A percentile compares a stretch with the other conserved stretches of the same genome.
phyloP scores from a whole-genome alignment of 2,888 invertebrate genomes.

The Idaea dimidiata region DNA sequence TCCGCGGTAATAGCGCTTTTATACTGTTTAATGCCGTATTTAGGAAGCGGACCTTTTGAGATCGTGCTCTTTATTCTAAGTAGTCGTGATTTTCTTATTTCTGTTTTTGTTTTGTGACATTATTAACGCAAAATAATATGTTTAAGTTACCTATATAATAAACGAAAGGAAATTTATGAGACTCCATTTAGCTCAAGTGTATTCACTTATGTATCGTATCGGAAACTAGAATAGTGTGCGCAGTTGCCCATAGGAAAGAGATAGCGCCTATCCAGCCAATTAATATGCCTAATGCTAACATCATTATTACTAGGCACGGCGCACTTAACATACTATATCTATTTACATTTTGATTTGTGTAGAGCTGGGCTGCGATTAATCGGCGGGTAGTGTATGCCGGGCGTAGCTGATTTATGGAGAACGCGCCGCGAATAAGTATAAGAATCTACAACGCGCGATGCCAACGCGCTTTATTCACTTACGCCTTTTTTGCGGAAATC shows the following conservation, averaged over 20 bases:
- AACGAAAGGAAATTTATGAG: slow-evolving; percentile 15
- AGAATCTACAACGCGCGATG: slow-evolving; percentile 17
- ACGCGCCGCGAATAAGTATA: slow-evolving; percentile 42
- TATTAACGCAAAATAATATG: slow-evolving; percentile 56
- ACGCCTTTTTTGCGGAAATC: slow-evolving; percentile 19
- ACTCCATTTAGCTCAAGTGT: slow-evolving; percentile 16
- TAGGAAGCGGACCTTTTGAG: slow-evolving; percentile 74
- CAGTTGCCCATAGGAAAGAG: slow-evolving; percentile 57
- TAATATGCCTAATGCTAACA: slow-evolving; percentile 81
- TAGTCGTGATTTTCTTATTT: slow-evolving; percentile 51
- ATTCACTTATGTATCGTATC: slow-evolving; percentile 38
- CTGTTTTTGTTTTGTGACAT: slow-evolving; percentile 48
- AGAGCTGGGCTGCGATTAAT: slow-evolving; percentile 74
- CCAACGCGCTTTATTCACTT: slow-evolving; percentile 19
- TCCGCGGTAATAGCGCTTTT: slow-evolving; percentile 70
- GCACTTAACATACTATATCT: slow-evolving; percentile 80
- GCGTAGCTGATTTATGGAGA: slow-evolving; percentile 68
- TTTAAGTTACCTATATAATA: slow-evolving; percentile 35
- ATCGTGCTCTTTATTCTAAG: slow-evolving; percentile 44
- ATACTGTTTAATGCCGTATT: slow-evolving; percentile 71
- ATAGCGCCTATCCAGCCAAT: slow-evolving; percentile 75
- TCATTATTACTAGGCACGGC: slow-evolving; percentile 78
- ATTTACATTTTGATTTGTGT: slow-evolving; percentile 81
- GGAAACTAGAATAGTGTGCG: slow-evolving; percentile 51
- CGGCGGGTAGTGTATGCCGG: slow-evolving; percentile 63